Base-by-base conservation (phyloP, 1,140 invertebrate genomes). In the Brachionus rotundiformis region DNA sequence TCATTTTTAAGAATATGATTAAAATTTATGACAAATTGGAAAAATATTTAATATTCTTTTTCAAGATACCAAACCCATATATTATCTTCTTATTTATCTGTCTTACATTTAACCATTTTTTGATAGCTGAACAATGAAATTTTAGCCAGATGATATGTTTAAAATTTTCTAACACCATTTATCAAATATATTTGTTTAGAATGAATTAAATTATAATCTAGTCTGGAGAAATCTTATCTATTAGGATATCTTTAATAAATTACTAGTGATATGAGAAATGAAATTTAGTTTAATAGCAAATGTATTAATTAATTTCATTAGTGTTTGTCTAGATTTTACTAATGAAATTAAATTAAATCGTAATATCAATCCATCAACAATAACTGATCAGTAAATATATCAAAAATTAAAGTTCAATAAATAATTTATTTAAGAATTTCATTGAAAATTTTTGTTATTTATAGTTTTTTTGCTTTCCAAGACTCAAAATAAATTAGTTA, bases 121-220 rank as follows among this genome's bases (percentile, higher is more conserved):
- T 54, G 47, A 54, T 54, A 54, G 47, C 19, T 54, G 4, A 19
- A 16, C 16, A 54, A 19, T 54, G 47, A 54, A 54, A 54, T 54
- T 54, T 54, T 19, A 23, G 13, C 47, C 47, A 25, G 47, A 54
- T 54, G 47, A 54, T 54, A 54, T 54, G 23, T 54, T 54, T 19
- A 8, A 54, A 19, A 54, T n/a, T 54, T 54, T 19, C 47, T 23
- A 54, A 8, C 47, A 23, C 47, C 23, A 54, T 54, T 54, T 19
- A 54, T 54, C 47, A 54, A 54, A 19, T 54, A 54, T 54, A n/a
- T 54, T 23, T 54, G 47, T 54, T 54, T 54, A 54, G 47, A 54
- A 23, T 54, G 23, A 54, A 54, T 19, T 54, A 54, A 54, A 54
- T 54, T 4, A 54, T 19, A 54, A 19, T 54, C 47, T 54, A 54